Percentiles rank a stretch among this genome's conserved stretches.
phyloP scores from a whole-genome alignment of 2,888 invertebrate species.

The Drosophila macrospina region DNA sequence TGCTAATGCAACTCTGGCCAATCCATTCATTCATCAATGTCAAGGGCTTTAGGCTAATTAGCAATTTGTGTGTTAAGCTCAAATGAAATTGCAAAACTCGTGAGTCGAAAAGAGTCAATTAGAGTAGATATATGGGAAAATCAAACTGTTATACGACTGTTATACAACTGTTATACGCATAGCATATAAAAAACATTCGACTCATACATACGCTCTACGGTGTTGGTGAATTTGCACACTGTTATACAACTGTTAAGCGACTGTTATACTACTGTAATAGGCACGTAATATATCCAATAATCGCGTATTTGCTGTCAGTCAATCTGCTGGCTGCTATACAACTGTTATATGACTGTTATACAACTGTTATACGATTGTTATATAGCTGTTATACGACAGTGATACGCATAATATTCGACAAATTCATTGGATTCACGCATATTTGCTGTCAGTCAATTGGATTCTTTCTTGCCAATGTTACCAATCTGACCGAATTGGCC shows the following conservation, averaged over 20 bases:
- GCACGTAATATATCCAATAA: no score
- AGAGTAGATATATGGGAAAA: neutral
- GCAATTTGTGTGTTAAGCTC: slow-evolving; percentile 37
- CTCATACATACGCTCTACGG: slow-evolving; percentile 3
- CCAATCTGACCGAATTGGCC: slow-evolving; percentile 24
- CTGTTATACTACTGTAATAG: slow-evolving; percentile 26
- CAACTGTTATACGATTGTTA: no score
- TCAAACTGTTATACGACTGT: slow-evolving; percentile 5
- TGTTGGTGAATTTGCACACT: neutral
- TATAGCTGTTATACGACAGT: neutral
- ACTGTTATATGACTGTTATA: slow-evolving; percentile 14
- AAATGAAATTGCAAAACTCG: slow-evolving; percentile 37
- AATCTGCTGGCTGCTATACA: neutral
- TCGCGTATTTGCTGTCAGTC: no score
- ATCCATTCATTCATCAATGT: slow-evolving; percentile 65
- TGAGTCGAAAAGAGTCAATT: slow-evolving; percentile 12
- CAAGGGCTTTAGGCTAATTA: slow-evolving; percentile 60
- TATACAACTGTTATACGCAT: slow-evolving; percentile 2
- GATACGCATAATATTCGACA: neutral
- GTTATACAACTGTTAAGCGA: slow-evolving; percentile 17
- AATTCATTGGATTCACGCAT: slow-evolving; percentile 11
- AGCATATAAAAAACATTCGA: neutral
- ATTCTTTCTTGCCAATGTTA: slow-evolving; percentile 1
- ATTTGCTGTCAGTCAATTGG: slow-evolving; percentile 13
- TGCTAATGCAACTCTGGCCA: slow-evolving; percentile 26